Evolutionary conservation across 2,888 invertebrate species (phyloP), one percentile per base, ranked within the genome.

Genomic region (Drosophila longiperda): DNA sequence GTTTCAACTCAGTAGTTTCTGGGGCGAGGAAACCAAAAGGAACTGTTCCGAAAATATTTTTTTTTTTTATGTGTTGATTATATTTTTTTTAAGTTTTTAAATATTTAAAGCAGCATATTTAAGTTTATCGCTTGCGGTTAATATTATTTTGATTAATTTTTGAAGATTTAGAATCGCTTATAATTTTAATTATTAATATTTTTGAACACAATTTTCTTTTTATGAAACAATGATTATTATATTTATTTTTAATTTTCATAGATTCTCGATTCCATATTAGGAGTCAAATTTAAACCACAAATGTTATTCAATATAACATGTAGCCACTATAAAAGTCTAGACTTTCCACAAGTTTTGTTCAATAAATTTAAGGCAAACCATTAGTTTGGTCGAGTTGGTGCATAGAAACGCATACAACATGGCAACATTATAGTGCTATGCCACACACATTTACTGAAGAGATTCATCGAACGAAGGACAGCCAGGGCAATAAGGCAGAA

Each of bases 301-400:
- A 17, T 9, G 8, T 8, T 17, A 3, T 17, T 38, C 17, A 17
- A 9, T 29, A 29, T 29, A 29, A 29, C 29, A 29, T 29, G 5
- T 29, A 29, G 29, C 29, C 29, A 29, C 5, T 29, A 29, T 29
- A 29, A 29, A 6, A 29, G 29, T 29, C 29, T 5, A 29, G 29
- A 29, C 29, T 29, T 42, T 60, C 53, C 1, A 42, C 20, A 40
- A 50, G 61, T 73, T 63, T 64, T 32, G 69, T 70, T 75, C 90
- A 86, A 87, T 87, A 90, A 87, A 87, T 87, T 90, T 67, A 77
- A 77, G 68, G 82, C 75, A 80, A 87, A 83, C 82, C 81, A 89
- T 87, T 90, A 87, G 77, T 77, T 87, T 83, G 75, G 58, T 57
- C 59, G 36, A 67, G 66, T 61, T 59, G 66, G 57, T 70, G 66